phyloP scores from a whole-genome alignment of 2,113 vertebrate genomes.

The Urocitellus parryii region DNA sequence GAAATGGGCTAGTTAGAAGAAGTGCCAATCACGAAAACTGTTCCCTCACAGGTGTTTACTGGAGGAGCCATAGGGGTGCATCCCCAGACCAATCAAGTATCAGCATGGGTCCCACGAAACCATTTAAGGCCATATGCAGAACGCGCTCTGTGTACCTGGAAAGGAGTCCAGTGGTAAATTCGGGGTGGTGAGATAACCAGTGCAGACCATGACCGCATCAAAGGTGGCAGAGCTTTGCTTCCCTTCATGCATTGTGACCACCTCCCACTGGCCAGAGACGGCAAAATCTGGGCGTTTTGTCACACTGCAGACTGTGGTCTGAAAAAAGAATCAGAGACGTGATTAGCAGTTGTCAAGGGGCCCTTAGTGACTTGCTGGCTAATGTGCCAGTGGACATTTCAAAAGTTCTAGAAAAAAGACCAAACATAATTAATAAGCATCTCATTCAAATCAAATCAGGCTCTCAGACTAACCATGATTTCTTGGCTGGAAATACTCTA shows the following conservation, averaged over 20 bases:
- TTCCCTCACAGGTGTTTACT: background rate
- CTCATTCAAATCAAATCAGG: background rate
- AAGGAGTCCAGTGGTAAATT: constrained; percentile 88
- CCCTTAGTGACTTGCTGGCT: background rate
- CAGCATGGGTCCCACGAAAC: background rate
- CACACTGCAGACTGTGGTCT: constrained; percentile 91
- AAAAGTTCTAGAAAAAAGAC: background rate
- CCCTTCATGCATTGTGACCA: constrained; percentile 86
- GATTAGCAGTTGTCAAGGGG: background rate
- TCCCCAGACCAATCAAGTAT: background rate
- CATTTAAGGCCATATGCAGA: constrained; percentile 8
- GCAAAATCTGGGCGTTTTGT: constrained; percentile 88
- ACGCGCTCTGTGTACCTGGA: constrained; percentile 87
- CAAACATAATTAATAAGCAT: background rate
- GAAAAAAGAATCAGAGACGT: constrained; percentile 35
- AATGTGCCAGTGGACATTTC: background rate
- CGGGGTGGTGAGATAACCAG: constrained; percentile 89
- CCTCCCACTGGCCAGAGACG: constrained; percentile 92
- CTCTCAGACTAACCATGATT: background rate
- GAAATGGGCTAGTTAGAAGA: background rate
- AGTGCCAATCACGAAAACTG: background rate
- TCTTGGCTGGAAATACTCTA: background rate
- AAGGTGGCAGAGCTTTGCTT: constrained; percentile 87
- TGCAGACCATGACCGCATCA: constrained; percentile 93
- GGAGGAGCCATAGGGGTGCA: background rate